Conservation (phyloP, 2,888 invertebrate species). For the Agrotis puta region DNA sequence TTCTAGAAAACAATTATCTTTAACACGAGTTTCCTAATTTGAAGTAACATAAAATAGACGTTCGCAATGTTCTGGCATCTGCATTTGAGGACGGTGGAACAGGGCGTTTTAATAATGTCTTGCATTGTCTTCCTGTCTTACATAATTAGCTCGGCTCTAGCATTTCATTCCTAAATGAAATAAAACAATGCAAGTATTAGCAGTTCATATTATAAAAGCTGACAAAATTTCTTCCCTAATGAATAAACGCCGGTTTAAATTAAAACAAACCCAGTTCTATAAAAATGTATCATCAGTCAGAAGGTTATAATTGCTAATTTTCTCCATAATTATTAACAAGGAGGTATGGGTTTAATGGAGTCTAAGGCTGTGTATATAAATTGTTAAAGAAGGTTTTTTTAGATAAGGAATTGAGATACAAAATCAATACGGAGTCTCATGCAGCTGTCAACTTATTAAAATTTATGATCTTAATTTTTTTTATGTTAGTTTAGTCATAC, state of each 20-base stretch:
- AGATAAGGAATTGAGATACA: no score
- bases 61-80: slow-evolving; percentile 17
- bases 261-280: not conserved
- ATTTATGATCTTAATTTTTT: no score
- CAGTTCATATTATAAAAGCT: not conserved
- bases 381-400: no score
- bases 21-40: slow-evolving; percentile 18
- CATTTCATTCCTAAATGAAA: slow-evolving; percentile 20
- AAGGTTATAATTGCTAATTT: not conserved
- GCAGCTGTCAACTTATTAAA: no score
- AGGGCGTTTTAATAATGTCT: slow-evolving; percentile 51
- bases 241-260: not conserved
- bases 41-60: slow-evolving; percentile 17
- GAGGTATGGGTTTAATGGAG: not conserved
- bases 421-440: no score
- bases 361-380: not conserved
- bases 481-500: no score
- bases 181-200: slow-evolving; percentile 10
- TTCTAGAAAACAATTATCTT: slow-evolving; percentile 13
- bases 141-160: slow-evolving; percentile 30
- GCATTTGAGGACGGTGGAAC: slow-evolving; percentile 21
- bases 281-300: not conserved
- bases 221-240: not conserved
- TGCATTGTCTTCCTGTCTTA: slow-evolving; percentile 26
- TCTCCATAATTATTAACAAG: not conserved